Base-by-base conservation (phyloP, 2,888 invertebrate species). In the Acleris emargana region DNA sequence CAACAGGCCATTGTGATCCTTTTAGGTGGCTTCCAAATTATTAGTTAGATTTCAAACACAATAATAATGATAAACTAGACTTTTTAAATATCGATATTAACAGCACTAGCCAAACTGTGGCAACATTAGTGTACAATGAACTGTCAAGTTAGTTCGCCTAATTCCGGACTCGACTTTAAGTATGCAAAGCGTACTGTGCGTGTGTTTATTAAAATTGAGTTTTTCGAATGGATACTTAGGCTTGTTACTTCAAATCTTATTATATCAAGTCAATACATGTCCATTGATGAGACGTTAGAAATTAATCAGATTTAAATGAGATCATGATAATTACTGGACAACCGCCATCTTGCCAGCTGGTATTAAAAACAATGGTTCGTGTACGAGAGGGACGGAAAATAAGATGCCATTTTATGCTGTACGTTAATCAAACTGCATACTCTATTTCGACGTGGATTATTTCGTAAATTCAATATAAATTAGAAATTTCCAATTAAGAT, bases 171-270 rank as follows among this genome's bases (percentile, higher is more conserved):
- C n/a, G n/a, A n/a, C n/a, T n/a, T n/a, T n/a, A 59, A 63, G 72
- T 74, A 71, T 72, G 77, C 74, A 55, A 69, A 70, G 73, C 76
- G 74, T 72, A 71, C 70, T 68, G 68, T 69, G 69, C 64, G 62
- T 61, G 51, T 72, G 61, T 68, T 52, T 43, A 25, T 51, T 61
- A 57, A 64, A 18, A 42, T 57, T 50, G 55, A 42, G 55, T 55
- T 64, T 58, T 60, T 60, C 38, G 22, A 42, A 59, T 51, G 51
- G 55, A 61, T 61, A 60, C 66, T 66, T 61, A 66, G 60, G 60
- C 66, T 57, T 18, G 57, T 61, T 66, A 66, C 66, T 66, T 60
- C 60, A 57, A 66, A 61, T 66, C 61, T 66, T 57, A 45, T 45
- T 43, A 38, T 13, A 13, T 38, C 11, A 38, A 4, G 38, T 38